phyloP scores from a whole-genome alignment of 2,888 invertebrate genomes.

The Teinopalpus imperialis region DNA sequence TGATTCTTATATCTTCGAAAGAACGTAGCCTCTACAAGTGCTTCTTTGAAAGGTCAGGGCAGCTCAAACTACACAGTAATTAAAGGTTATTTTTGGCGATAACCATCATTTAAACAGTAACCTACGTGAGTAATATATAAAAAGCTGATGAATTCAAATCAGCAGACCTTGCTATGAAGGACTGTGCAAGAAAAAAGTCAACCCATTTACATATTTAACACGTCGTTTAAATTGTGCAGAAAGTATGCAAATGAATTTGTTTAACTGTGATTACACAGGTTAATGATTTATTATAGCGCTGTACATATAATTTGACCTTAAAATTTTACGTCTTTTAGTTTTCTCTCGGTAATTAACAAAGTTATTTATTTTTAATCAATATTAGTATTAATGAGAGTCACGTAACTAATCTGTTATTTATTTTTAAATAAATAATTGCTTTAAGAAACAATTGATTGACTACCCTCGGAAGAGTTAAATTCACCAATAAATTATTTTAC shows the following conservation, averaged over 20 bases:
- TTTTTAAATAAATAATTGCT: conserved; percentile 1
- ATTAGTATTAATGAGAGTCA: neutral
- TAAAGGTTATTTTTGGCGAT: conserved; percentile 82
- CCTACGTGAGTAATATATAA: conserved; percentile 69
- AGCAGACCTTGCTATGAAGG: conserved; percentile 61
- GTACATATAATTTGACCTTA: too few species aligned
- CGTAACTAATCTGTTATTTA: conserved; percentile 11
- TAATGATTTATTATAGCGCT: conserved; percentile 8
- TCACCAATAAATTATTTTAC: conserved; percentile 55
- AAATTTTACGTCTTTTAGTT: too few species aligned
- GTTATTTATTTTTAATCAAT: neutral
- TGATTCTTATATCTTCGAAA: conserved; percentile 48
- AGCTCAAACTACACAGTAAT: conserved; percentile 77
- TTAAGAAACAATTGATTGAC: conserved; percentile 24
- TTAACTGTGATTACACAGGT: neutral
- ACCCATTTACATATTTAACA: conserved; percentile 46
- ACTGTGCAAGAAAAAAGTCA: conserved; percentile 64
- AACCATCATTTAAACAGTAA: conserved; percentile 79
- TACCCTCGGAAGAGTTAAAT: conserved; percentile 43
- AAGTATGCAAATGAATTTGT: conserved; percentile 1
- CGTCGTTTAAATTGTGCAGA: conserved; percentile 12
- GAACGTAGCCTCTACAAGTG: conserved; percentile 54
- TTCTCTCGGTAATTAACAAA: too few species aligned
- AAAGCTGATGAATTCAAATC: conserved; percentile 65
- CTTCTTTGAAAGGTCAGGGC: conserved; percentile 76